Base-by-base conservation (phyloP, 2,113 vertebrate genomes). In the Pholis gunnellus region DNA sequence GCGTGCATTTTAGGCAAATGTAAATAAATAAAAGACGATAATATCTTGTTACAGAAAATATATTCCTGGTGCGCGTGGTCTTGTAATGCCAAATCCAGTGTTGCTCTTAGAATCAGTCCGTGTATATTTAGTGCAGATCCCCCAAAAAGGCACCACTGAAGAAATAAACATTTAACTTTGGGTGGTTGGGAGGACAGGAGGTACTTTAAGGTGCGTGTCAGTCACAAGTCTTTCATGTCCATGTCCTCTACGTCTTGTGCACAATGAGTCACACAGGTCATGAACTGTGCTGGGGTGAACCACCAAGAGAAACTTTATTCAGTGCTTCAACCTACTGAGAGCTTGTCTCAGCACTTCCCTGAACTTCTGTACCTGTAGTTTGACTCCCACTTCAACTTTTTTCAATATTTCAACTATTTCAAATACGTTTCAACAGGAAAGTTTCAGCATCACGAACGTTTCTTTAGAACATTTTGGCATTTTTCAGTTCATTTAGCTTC, bases 21-120 rank as follows among this genome's bases (percentile, higher is more conserved):
- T 38, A 68, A 22, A 81, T 50, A 8, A 74, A 77, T 48, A 71
- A 68, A 78, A 78, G 2, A 75, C 17, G 18, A 66, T 27, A 50
- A 59, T 72, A 67, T 71, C n/a, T 61, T 70, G 68, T 73, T n/a
- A 65, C 29, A 72, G 44, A 74, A 85, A 91, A 87, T 76, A 73
- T 20, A 81, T 72, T 70, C 52, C 34, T 40, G 29, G 60, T 42
- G 57, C 36, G 52, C 17, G 10, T 70, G 69, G n/a, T 66, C 50
- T 64, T 60, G 70, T 65, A 22, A 77, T 69, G 27, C 5, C 29
- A 46, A 29, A 73, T 70, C n/a, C 31, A 56, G n/a, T 50, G 61
- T 85, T 85, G 57, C 25, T 67, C 13, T 84, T 75, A 29, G 46
- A 74, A 34, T 76, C 48, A 20, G 15, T 36, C 17, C 52, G 50